Percentiles rank a stretch among this genome's conserved stretches.
These are phyloP conservation scores for Chaetodon auriga DNA, from an alignment of 2,113 vertebrate species.

Conservation along the genomic window DNA sequence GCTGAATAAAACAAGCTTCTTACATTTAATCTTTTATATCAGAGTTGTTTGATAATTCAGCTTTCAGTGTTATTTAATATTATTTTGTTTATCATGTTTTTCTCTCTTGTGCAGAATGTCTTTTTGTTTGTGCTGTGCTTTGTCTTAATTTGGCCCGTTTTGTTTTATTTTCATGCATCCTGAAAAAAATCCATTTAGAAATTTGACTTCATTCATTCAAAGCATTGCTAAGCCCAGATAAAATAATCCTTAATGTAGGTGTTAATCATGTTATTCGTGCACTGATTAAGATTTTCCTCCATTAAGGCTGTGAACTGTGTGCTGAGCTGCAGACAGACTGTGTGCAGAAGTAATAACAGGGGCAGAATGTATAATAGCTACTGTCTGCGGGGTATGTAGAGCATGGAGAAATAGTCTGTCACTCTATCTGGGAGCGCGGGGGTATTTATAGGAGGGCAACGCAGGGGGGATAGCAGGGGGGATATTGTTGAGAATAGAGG, in stretches of 20 bases:
- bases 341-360: conserved; percentile 7
- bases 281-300: conserved; percentile 6
- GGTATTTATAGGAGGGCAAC: conserved; percentile 57
- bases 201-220: not conserved
- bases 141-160: not conserved
- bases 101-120: not conserved
- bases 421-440: conserved; percentile 43
- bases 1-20: not conserved
- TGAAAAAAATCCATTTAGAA: not conserved
- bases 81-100: not conserved
- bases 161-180: not conserved
- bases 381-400: conserved; percentile 64
- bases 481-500: conserved; percentile 10
- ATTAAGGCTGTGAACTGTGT: conserved; percentile 24
- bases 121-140: not conserved
- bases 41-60: not conserved
- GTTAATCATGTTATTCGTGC: conserved; percentile 4
- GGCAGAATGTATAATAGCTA: conserved; percentile 38
- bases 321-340: conserved; percentile 5
- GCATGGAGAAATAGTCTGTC: conserved; percentile 55
- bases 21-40: not conserved
- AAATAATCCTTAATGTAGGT: not conserved
- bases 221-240: not conserved
- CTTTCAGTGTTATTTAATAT: not conserved
- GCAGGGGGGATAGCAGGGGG: conserved; percentile 8